Evolutionary conservation across 2,888 invertebrate species (phyloP).

Genomic region (Biston betularia): DNA sequence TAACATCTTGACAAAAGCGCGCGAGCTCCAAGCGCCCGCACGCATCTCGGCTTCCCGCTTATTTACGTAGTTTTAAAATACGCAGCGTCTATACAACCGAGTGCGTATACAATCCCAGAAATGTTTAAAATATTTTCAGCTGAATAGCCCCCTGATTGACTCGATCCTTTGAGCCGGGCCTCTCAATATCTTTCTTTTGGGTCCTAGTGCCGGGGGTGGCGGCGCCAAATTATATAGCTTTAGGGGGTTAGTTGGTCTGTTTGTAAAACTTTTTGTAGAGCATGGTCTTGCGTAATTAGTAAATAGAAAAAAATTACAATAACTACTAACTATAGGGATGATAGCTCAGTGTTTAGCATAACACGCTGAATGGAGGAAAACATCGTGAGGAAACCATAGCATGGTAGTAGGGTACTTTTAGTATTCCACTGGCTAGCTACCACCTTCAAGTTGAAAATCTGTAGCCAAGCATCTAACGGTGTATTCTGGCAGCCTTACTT

Average conservation of each 20-base stretch:
- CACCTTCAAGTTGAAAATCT: too few species aligned
- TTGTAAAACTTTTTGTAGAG: not conserved
- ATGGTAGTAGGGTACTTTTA: too few species aligned
- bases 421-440: too few species aligned
- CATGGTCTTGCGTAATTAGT: not conserved
- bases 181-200: slow-evolving; percentile 42
- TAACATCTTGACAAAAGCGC: too few species aligned
- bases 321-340: too few species aligned
- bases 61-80: not conserved
- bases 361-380: too few species aligned
- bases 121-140: slow-evolving; percentile 43
- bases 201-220: slow-evolving; percentile 18
- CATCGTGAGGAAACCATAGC: too few species aligned
- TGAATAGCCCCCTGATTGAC: slow-evolving; percentile 46
- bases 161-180: slow-evolving; percentile 38
- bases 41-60: too few species aligned
- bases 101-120: slow-evolving; percentile 33
- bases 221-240: slow-evolving; percentile 20
- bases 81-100: slow-evolving; percentile 7
- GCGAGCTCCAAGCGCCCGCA: too few species aligned
- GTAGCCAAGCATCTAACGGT: too few species aligned
- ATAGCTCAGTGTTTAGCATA: too few species aligned
- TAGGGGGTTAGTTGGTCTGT: slow-evolving; percentile 8
- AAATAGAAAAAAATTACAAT: not conserved
- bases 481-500: too few species aligned